These are phyloP conservation scores for Cecropterus lyciades DNA, from an alignment of 1,140 invertebrate genomes.

Conservation along the genomic window DNA sequence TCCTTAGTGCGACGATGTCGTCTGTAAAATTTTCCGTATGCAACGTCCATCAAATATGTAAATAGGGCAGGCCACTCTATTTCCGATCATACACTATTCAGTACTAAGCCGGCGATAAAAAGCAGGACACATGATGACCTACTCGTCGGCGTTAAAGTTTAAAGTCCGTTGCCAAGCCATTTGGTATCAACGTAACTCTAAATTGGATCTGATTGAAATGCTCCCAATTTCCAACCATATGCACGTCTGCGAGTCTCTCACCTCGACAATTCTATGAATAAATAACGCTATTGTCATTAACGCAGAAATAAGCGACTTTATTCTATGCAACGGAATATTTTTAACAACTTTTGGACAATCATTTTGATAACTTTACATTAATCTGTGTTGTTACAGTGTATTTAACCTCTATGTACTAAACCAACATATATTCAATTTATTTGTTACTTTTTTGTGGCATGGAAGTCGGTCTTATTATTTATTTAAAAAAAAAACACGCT, in stretches of 20 bases:
- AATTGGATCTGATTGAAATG: constrained; percentile 38
- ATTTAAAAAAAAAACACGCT: too few relatives aligned
- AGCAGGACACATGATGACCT: not conserved
- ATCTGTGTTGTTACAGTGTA: too few relatives aligned
- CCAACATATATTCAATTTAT: too few relatives aligned
- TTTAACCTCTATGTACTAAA: too few relatives aligned
- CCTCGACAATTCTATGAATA: not conserved
- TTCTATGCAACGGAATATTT: too few relatives aligned
- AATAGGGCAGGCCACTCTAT: constrained; percentile 30
- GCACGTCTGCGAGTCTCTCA: constrained; percentile 6
- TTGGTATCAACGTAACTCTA: constrained; percentile 16
- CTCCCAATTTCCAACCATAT: constrained; percentile 23
- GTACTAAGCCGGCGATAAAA: not conserved
- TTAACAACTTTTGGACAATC: too few relatives aligned
- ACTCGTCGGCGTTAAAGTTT: not conserved
- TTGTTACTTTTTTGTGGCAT: too few relatives aligned
- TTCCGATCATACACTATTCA: constrained; percentile 35
- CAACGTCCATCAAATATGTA: constrained; percentile 32
- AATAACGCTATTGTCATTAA: too few relatives aligned
- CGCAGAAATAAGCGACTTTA: too few relatives aligned
- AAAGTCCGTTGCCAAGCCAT: not conserved
- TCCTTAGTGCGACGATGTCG: not conserved
- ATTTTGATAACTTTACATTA: too few relatives aligned
- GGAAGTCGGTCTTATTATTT: too few relatives aligned
- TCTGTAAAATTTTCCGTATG: constrained; percentile 16